Evolutionary conservation across 2,888 invertebrate species (phyloP).

Genomic region (Pinctada fucata): DNA sequence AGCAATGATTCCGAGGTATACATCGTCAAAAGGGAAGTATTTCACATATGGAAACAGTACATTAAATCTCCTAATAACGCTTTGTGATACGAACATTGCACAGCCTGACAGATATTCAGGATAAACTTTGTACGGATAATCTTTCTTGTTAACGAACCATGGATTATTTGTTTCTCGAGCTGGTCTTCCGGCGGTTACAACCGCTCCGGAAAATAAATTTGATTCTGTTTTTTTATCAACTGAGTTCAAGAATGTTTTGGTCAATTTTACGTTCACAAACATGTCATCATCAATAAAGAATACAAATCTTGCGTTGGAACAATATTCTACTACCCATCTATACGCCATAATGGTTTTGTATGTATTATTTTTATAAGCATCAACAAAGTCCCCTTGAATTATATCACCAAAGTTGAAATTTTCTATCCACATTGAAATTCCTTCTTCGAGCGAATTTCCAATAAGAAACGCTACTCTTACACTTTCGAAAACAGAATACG

Average conservation of each 20-base stretch:
- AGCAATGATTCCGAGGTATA: constrained; percentile 21
- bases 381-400: constrained; percentile 16
- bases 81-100: constrained; percentile 2
- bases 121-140: constrained; percentile 14
- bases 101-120: constrained; percentile 14
- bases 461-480: constrained; percentile 7
- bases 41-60: constrained; percentile 17
- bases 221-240: not conserved
- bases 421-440: not conserved
- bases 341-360: constrained; percentile 20
- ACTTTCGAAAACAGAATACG: not conserved
- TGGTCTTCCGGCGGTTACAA: not conserved
- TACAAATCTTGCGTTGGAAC: constrained; percentile 2
- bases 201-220: constrained; percentile 1
- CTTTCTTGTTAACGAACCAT: constrained; percentile 12
- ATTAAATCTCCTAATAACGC: constrained; percentile 8
- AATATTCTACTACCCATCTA: constrained; percentile 6
- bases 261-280: constrained; percentile 4
- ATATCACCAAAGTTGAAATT: constrained; percentile 6
- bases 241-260: not conserved
- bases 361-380: constrained; percentile 16
- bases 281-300: constrained; percentile 29
- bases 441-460: not conserved
- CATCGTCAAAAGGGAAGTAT: constrained; percentile 12
- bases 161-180: not conserved